Evolutionary conservation across 2,797 vertebrate genomes (phyloP).

Genomic region (Ambastaia sidthimunki): DNA sequence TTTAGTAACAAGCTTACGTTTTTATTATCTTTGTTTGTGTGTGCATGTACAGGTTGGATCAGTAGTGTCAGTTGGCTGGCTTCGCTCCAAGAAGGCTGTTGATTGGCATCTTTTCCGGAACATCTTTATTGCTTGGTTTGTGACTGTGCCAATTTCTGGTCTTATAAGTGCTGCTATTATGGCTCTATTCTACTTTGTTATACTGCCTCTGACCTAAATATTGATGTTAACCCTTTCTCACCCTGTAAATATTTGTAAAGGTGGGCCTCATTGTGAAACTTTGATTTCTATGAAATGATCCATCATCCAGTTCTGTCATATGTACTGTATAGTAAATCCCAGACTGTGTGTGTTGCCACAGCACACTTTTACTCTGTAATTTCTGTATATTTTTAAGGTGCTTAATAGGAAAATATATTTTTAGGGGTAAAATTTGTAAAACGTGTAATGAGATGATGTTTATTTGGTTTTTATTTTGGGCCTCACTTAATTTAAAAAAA

Average conservation of each 20-base stretch:
- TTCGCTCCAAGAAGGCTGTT: slow-evolving; percentile 92
- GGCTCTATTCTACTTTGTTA: slow-evolving; percentile 84
- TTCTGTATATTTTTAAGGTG: slow-evolving; percentile 13
- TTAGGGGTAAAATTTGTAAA: slow-evolving; percentile 1
- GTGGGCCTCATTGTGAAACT: background rate
- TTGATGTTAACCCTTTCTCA: background rate
- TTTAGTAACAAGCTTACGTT: background rate
- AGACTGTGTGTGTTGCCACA: slow-evolving; percentile 7
- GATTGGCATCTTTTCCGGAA: slow-evolving; percentile 96
- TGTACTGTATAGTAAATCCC: slow-evolving; percentile 44
- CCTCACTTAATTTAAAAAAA: background rate
- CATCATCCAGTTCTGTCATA: background rate
- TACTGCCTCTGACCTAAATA: slow-evolving; percentile 71
- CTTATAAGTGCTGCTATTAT: slow-evolving; percentile 93
- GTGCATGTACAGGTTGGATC: slow-evolving; percentile 86
- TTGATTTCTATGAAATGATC: slow-evolving; percentile 12
- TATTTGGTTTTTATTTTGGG: slow-evolving; percentile 17
- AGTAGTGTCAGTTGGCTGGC: slow-evolving; percentile 94
- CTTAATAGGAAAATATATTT: background rate
- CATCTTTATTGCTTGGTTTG: slow-evolving; percentile 98
- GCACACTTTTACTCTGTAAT: slow-evolving; percentile 7
- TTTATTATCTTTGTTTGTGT: slow-evolving; percentile 21
- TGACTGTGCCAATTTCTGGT: slow-evolving; percentile 93
- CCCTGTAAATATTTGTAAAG: slow-evolving; percentile 19
- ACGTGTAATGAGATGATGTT: background rate